These are phyloP conservation scores for Anthrax anthrax DNA, from an alignment of 2,888 invertebrate genomes.

Conservation along the genomic window DNA sequence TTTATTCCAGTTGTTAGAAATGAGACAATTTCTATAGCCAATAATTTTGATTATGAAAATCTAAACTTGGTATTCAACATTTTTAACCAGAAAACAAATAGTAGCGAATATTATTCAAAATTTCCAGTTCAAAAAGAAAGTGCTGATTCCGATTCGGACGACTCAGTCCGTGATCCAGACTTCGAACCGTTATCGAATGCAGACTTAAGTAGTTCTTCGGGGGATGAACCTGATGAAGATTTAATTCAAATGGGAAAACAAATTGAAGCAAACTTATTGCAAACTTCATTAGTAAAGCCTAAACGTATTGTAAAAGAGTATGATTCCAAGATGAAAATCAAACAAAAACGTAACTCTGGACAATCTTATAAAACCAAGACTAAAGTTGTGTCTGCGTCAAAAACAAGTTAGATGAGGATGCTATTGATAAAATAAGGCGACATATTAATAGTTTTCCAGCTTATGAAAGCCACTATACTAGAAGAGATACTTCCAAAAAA, in stretches of 20 bases:
- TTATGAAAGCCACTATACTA: background rate
- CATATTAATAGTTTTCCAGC: background rate
- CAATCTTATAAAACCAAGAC: background rate
- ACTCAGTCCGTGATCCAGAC: too few species aligned
- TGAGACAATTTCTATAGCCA: too few species aligned
- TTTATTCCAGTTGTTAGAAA: too few species aligned
- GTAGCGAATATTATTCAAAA: too few species aligned
- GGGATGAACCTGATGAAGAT: background rate
- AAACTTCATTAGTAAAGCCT: background rate
- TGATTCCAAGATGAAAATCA: background rate
- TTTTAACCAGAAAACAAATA: too few species aligned
- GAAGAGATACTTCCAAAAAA: background rate
- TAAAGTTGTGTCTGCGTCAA: too few species aligned
- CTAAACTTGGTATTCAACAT: too few species aligned
- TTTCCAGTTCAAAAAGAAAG: too few species aligned
- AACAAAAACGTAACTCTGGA: background rate
- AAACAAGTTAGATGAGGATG: background rate
- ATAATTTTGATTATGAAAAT: too few species aligned
- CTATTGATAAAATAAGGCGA: background rate
- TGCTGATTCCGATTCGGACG: too few species aligned
- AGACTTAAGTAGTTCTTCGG: background rate
- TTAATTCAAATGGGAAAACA: background rate
- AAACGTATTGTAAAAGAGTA: background rate
- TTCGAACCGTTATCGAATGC: too few species aligned
- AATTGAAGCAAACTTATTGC: background rate